phyloP scores from a whole-genome alignment of 2,888 invertebrate species.

The Tuta absoluta region DNA sequence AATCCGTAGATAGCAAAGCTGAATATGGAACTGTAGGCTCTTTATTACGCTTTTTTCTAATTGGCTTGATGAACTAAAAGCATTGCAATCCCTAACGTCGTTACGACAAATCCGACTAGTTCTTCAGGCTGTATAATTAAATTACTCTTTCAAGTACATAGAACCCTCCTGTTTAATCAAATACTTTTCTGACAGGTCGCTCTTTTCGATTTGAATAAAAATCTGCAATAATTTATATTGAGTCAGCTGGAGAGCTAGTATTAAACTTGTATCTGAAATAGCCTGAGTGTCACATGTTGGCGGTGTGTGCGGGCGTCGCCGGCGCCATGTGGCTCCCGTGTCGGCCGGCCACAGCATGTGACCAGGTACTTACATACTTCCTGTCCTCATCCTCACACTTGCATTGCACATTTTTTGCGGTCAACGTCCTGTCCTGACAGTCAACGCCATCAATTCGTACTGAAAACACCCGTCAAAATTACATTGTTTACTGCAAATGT shows the following conservation, averaged over 20 bases:
- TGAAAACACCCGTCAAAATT: slow-evolving; percentile 31
- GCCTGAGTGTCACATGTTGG: slow-evolving; percentile 59
- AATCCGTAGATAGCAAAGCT: neutral
- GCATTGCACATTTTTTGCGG: slow-evolving; percentile 52
- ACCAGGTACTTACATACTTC: slow-evolving; percentile 60
- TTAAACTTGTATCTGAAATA: slow-evolving; percentile 54
- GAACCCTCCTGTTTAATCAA: slow-evolving; percentile 7
- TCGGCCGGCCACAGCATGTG: slow-evolving; percentile 62
- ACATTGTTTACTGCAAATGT: slow-evolving; percentile 33
- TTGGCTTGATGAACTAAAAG: neutral
- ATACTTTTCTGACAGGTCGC: neutral
- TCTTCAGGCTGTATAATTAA: neutral
- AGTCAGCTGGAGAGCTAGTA: slow-evolving; percentile 51
- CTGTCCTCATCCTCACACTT: slow-evolving; percentile 53
- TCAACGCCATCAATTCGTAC: slow-evolving; percentile 23
- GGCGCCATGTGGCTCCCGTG: slow-evolving; percentile 51
- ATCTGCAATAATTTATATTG: slow-evolving; percentile 6
- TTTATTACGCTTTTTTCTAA: neutral
- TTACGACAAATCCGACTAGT: too few relatives aligned
- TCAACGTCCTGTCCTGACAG: slow-evolving; percentile 38
- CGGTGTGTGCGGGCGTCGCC: slow-evolving; percentile 59
- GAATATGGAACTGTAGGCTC: neutral
- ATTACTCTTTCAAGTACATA: slow-evolving; percentile 1
- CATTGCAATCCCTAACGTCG: neutral
- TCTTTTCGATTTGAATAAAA: neutral